Percentiles rank a stretch among this genome's conserved stretches.
Evolutionary conservation across 2,797 vertebrate genomes (phyloP).

Genomic region (Anabas testudineus): DNA sequence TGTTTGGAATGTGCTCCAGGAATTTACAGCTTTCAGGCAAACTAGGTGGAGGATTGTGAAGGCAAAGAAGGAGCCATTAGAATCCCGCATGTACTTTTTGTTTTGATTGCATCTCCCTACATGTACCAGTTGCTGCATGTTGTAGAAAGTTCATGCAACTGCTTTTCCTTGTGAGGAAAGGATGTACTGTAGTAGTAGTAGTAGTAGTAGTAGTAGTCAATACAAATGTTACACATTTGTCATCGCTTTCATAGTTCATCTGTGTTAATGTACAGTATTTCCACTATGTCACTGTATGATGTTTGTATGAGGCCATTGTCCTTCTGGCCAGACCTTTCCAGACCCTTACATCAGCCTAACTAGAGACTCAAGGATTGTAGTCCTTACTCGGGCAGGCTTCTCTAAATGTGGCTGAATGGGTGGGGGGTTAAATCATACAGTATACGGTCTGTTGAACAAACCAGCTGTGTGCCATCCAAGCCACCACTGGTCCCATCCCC

Average conservation of each 20-base stretch:
- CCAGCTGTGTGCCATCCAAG: slow-evolving; percentile 60
- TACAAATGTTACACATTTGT: neutral
- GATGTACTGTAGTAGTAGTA: no score
- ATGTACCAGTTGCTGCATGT: slow-evolving; percentile 17
- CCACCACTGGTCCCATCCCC: slow-evolving; percentile 65
- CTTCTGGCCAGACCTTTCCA: slow-evolving; percentile 37
- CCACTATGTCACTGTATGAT: slow-evolving; percentile 26
- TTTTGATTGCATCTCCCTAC: slow-evolving; percentile 28
- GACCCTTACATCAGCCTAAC: slow-evolving; percentile 60
- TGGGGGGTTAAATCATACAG: slow-evolving; percentile 56
- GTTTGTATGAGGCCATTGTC: slow-evolving; percentile 51
- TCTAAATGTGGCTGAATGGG: slow-evolving; percentile 48
- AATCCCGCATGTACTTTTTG: slow-evolving; percentile 52
- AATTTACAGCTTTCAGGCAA: slow-evolving; percentile 20
- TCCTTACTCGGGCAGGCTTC: slow-evolving; percentile 22
- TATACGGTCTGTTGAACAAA: slow-evolving; percentile 57
- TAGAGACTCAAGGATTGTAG: slow-evolving; percentile 66
- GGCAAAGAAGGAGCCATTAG: neutral
- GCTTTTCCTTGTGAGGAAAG: neutral
- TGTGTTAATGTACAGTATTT: slow-evolving; percentile 15
- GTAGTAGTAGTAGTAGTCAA: neutral
- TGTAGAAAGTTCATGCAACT: slow-evolving; percentile 2
- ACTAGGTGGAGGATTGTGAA: slow-evolving; percentile 14
- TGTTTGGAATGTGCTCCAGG: slow-evolving; percentile 1
- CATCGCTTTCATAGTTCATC: neutral